Percentiles rank a stretch among this genome's conserved stretches.
Conservation (phyloP, 2,888 invertebrate species). For the Griposia aprilina region DNA sequence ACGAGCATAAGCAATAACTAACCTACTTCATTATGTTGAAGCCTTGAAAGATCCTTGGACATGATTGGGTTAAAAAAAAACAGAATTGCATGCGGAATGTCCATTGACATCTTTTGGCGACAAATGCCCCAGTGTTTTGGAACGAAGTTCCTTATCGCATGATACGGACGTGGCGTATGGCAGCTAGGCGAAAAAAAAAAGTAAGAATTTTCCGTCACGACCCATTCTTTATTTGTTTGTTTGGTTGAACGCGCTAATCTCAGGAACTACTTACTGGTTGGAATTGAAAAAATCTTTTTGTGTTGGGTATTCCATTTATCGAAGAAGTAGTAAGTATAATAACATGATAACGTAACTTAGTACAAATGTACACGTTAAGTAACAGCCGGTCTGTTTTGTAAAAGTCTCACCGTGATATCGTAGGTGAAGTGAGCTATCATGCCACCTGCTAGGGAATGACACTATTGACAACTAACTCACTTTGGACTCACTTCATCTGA, state of each 20-base stretch:
- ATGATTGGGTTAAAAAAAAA: background rate
- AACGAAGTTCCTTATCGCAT: too few relatives aligned
- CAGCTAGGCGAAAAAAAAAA: too few relatives aligned
- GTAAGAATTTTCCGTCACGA: too few relatives aligned
- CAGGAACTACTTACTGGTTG: too few relatives aligned
- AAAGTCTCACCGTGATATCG: background rate
- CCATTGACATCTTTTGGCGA: background rate
- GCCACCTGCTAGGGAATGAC: too few relatives aligned
- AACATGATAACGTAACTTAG: background rate
- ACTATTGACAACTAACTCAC: too few relatives aligned
- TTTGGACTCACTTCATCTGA: background rate
- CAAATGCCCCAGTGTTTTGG: background rate
- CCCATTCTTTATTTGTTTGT: too few relatives aligned
- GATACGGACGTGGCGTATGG: too few relatives aligned
- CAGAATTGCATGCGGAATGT: background rate
- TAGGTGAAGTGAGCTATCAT: too few relatives aligned
- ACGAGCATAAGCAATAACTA: slow-evolving; percentile 5
- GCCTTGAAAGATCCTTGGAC: background rate
- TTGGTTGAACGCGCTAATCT: too few relatives aligned
- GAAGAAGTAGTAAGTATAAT: too few relatives aligned
- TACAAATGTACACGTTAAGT: background rate
- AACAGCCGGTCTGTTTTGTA: background rate
- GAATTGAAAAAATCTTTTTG: background rate
- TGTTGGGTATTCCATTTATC: too few relatives aligned
- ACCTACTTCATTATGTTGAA: background rate